Conservation (phyloP, 1,140 invertebrate species). For the Triops longicaudatus region DNA sequence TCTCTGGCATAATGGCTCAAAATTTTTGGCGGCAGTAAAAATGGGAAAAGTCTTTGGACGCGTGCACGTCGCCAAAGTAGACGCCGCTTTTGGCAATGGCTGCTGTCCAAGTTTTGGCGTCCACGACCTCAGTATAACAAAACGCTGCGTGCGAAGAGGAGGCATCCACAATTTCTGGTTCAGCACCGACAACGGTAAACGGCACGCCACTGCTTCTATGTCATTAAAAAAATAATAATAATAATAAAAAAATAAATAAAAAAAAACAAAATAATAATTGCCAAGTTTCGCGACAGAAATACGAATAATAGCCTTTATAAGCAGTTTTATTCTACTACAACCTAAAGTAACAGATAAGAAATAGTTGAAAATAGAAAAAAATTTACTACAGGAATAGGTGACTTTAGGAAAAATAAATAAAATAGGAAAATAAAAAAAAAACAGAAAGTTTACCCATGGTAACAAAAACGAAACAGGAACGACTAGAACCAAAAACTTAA, state of each 20-base stretch:
- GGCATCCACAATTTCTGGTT: conserved; percentile 6
- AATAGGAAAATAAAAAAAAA: not conserved
- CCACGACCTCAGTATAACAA: not conserved
- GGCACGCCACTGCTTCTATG: not conserved
- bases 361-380: not conserved
- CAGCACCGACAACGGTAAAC: not conserved
- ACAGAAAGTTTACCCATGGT: not conserved
- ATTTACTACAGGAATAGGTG: too few species aligned
- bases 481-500: not conserved
- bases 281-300: too few species aligned
- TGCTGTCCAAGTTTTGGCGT: not conserved
- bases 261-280: not conserved
- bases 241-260: not conserved
- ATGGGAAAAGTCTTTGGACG: not conserved
- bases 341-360: not conserved
- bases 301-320: too few species aligned
- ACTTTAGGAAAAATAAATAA: not conserved
- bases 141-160: not conserved
- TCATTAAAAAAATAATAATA: not conserved
- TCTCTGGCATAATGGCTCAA: not conserved
- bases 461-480: not conserved
- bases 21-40: not conserved
- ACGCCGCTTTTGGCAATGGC: not conserved
- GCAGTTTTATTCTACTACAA: not conserved
- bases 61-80: not conserved